Evolutionary conservation across 2,113 vertebrate species (phyloP).

Genomic region (Plestiodon gilberti): DNA sequence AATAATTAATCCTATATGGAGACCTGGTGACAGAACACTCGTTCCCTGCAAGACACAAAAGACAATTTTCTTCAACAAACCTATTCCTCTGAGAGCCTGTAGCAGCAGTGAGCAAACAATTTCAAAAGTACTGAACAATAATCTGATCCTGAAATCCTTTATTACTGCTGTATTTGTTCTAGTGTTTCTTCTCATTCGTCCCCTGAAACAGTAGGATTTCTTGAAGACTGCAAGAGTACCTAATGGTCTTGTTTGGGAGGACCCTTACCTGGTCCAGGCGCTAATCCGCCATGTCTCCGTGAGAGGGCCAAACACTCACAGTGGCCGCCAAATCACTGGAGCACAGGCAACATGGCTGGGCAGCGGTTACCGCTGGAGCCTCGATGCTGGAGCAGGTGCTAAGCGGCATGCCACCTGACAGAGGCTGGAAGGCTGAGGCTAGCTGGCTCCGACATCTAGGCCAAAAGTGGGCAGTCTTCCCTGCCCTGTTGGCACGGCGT

Average conservation of each 20-base stretch:
- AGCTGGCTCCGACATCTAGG: no score
- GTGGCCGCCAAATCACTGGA: no score
- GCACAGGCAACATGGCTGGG: no score
- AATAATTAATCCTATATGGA: constrained; percentile 91
- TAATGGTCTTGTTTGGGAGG: not conserved
- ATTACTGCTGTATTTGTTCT: not conserved
- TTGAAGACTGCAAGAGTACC: not conserved
- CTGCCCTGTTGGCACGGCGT: no score
- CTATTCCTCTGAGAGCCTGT: not conserved
- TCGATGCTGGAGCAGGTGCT: no score
- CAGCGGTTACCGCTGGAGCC: no score
- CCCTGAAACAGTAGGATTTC: not conserved
- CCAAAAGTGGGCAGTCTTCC: no score
- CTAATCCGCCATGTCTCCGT: no score
- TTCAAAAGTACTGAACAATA: not conserved
- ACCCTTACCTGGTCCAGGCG: no score
- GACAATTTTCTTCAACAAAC: constrained; percentile 18
- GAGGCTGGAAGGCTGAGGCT: no score
- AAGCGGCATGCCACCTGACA: no score
- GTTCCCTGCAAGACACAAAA: constrained; percentile 84
- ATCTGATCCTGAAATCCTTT: not conserved
- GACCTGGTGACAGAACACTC: constrained; percentile 91
- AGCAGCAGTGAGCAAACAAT: not conserved
- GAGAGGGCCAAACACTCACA: no score
- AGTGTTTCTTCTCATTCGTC: not conserved